Conservation (phyloP, 2,113 vertebrate genomes). For the Paramormyrops kingsleyae region DNA sequence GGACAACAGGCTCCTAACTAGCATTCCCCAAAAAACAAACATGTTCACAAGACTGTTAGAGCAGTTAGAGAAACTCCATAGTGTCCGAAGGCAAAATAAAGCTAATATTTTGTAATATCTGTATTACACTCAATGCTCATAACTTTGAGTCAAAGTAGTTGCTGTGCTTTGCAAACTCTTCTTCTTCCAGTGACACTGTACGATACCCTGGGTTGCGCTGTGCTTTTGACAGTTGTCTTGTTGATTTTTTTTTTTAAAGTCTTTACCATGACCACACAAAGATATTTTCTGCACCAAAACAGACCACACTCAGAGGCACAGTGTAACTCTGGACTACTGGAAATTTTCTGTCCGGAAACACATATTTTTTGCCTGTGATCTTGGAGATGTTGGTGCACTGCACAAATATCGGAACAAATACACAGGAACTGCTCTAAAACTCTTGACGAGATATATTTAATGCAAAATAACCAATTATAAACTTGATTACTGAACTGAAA, state of each 20-base stretch:
- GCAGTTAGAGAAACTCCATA: background rate
- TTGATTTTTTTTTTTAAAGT: background rate
- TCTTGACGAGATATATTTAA: background rate
- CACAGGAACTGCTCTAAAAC: background rate
- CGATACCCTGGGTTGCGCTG: slow-evolving; percentile 43
- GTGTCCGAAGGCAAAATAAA: slow-evolving; percentile 3
- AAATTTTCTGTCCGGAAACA: background rate
- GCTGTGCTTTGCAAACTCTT: slow-evolving; percentile 27
- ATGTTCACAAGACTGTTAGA: background rate
- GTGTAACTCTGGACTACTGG: slow-evolving; percentile 18
- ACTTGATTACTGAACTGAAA: background rate
- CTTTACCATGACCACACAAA: slow-evolving; percentile 32
- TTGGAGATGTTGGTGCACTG: background rate
- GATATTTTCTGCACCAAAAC: slow-evolving; percentile 1
- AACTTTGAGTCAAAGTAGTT: slow-evolving; percentile 30
- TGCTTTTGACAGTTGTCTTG: background rate
- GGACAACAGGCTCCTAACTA: background rate
- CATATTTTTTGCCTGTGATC: background rate
- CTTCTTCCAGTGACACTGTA: slow-evolving; percentile 40
- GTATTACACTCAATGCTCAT: slow-evolving; percentile 26
- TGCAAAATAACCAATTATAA: slow-evolving; percentile 4
- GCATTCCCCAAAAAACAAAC: background rate
- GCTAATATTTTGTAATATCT: slow-evolving; percentile 13
- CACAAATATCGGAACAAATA: background rate
- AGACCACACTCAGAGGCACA: slow-evolving; percentile 11